Conservation (phyloP, 2,113 vertebrate genomes). For the Strix aluco region DNA sequence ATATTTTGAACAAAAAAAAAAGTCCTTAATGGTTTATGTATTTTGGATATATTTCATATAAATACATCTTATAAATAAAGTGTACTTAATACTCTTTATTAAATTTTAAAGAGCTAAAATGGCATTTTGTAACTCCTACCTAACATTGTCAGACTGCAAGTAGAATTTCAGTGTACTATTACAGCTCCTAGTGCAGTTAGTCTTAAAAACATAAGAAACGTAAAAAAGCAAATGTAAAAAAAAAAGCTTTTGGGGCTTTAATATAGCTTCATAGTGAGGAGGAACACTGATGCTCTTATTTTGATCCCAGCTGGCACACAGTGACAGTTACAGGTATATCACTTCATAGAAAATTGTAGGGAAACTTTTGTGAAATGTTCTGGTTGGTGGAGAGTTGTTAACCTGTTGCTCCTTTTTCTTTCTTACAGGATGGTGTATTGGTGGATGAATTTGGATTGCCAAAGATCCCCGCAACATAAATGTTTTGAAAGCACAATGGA, state of each 20-base stretch:
- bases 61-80: not conserved
- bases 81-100: not conserved
- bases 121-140: not conserved
- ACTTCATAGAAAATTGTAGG: not conserved
- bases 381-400: not conserved
- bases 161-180: not conserved
- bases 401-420: not conserved
- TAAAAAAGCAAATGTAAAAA: no score
- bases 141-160: not conserved
- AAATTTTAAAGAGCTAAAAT: not conserved
- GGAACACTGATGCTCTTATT: not conserved
- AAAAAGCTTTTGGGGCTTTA: not conserved
- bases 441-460: constrained; percentile 97
- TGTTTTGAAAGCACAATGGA: constrained; percentile 8
- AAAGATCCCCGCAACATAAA: constrained; percentile 95
- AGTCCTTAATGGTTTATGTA: not conserved
- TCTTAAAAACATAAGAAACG: not conserved
- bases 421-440: constrained; percentile 90
- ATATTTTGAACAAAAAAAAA: not conserved
- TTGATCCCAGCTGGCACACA: not conserved
- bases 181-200: not conserved
- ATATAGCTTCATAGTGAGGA: not conserved
- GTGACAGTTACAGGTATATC: not conserved
- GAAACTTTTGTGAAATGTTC: not conserved
- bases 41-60: not conserved